Base-by-base conservation (phyloP, 92 coral and sea anemone genomes). In the Bergia puertoricense region DNA sequence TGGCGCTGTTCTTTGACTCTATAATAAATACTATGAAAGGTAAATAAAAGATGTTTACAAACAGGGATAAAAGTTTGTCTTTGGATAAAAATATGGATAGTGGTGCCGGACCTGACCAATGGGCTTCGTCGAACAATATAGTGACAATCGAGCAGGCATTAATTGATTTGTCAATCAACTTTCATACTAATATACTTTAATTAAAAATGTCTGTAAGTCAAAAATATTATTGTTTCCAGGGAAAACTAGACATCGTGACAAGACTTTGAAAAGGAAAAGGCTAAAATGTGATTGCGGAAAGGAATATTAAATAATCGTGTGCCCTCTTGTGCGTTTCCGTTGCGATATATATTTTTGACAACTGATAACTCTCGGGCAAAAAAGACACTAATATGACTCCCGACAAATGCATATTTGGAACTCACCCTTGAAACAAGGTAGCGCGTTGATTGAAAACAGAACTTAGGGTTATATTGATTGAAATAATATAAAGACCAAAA, bases 121-220 rank as follows among this genome's bases (percentile, higher is more conserved):
- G 66, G 74, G 44, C 46, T 36, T 72, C 41, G 78, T 74, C 79
- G 66, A 36, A 36, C 30, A 50, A 45, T 44, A 84, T 71, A 74
- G 23, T 39, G 23, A 69, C 67, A 69, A 36, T 71, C 67, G 42
- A 69, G 65, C 0, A 69, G 79, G 44, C 87, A 84, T 72, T 84
- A 84, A 84, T 84, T 84, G 79, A 46, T 66, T 72, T 84, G 77
- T 48, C 77, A 84, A 84, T 84, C 87, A 84, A 5, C 66, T 11
- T 44, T 69, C 78, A 72, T 72, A 76, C 79, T 40, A 76, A 76
- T 8, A 76, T 76, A 46, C 46, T 84, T 84, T 71, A 84, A 84
- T 84, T 84, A 84, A 74, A 82, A 84, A 44, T 69, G 77, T 74
- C 22, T 30, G 41, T 46, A 45, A 39, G 43, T n/a, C 77, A 15